Evolutionary conservation across 2,888 invertebrate genomes (phyloP).

Genomic region (Pterobdella sp.): DNA sequence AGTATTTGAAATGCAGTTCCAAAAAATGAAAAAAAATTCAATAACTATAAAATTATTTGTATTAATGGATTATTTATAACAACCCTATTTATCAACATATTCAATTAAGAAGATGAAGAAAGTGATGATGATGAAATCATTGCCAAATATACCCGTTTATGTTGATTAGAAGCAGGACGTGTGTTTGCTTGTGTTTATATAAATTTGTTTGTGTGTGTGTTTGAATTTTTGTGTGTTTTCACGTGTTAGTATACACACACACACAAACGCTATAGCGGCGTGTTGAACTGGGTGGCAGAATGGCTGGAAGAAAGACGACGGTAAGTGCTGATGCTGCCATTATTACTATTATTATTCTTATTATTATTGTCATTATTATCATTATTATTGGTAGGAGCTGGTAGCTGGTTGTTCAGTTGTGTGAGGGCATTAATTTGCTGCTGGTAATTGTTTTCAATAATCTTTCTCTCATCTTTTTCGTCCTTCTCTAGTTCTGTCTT

Average conservation of each 20-base stretch:
- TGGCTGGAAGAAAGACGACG: slow-evolving; percentile 14
- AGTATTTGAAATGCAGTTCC: too few species aligned
- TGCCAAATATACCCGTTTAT: neutral
- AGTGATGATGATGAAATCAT: neutral
- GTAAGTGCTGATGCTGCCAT: neutral
- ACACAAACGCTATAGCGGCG: too few species aligned
- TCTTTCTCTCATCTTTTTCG: neutral
- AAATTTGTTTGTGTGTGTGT: neutral
- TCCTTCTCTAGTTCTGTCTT: neutral
- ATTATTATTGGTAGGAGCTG: neutral
- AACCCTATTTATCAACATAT: too few species aligned
- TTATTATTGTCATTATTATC: neutral
- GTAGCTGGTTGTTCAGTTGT: neutral
- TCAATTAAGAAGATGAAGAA: neutral
- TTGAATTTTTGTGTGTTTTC: neutral
- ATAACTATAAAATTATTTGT: too few species aligned
- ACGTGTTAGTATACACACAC: too few species aligned
- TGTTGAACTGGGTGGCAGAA: slow-evolving; percentile 6
- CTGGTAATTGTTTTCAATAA: neutral
- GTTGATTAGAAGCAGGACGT: too few species aligned
- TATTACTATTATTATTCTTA: neutral
- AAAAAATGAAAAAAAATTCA: too few species aligned
- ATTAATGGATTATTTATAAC: too few species aligned
- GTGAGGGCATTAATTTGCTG: neutral
- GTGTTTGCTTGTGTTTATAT: neutral